These are phyloP conservation scores for Callyntrura guangdongensis DNA, from an alignment of 2,888 invertebrate species.

Conservation along the genomic window DNA sequence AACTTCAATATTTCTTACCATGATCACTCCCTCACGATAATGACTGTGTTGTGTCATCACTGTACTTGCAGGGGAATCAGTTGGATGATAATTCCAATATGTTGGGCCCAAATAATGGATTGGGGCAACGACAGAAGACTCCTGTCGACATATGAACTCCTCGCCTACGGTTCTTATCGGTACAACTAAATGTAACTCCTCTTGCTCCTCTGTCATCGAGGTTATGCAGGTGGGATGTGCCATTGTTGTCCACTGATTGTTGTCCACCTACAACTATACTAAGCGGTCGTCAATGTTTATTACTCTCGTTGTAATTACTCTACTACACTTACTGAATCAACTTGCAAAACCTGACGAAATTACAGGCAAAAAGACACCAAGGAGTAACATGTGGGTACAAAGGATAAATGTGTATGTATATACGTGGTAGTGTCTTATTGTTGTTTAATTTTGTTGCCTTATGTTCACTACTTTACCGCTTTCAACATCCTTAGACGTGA, in stretches of 20 bases:
- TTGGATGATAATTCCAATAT: conserved; percentile 8
- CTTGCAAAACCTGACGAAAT: conserved; percentile 29
- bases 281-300: conserved; percentile 10
- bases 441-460: not conserved
- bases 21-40: conserved; percentile 22
- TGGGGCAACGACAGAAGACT: not conserved
- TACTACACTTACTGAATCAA: no score
- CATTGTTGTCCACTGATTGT: no score
- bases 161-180: conserved; percentile 61
- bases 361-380: not conserved
- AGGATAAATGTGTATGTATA: not conserved
- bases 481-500: no score
- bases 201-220: not conserved
- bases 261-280: conserved; percentile 64
- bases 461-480: no score
- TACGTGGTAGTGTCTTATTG: not conserved
- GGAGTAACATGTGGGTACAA: not conserved
- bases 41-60: no score
- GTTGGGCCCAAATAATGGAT: not conserved
- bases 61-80: no score
- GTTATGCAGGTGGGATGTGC: conserved; percentile 50
- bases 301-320: conserved; percentile 41
- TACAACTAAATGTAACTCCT: conserved; percentile 8
- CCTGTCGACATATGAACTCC: not conserved
- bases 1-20: not conserved